These are phyloP conservation scores for Meloe dianella DNA, from an alignment of 2,888 invertebrate species.

Conservation along the genomic window DNA sequence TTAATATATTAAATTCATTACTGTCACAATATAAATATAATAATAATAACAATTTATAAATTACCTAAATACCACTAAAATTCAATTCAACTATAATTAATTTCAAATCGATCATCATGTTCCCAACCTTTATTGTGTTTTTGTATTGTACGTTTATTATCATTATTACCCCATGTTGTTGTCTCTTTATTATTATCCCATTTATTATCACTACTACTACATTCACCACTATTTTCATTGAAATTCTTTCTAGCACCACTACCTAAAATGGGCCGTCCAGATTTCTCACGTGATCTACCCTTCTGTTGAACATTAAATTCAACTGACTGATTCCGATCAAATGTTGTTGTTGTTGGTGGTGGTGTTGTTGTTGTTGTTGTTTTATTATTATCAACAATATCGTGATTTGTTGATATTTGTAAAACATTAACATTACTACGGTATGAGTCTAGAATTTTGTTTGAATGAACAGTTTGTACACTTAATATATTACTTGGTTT, in stretches of 20 bases:
- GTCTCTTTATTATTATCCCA: constrained; percentile 36
- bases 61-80: no score
- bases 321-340: neutral
- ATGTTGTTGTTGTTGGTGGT: neutral
- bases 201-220: constrained; percentile 37
- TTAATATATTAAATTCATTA: neutral
- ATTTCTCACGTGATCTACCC: constrained; percentile 33
- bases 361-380: neutral
- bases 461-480: constrained; percentile 51
- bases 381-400: constrained; percentile 13
- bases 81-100: constrained; percentile 52
- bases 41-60: neutral
- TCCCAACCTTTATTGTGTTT: constrained; percentile 54
- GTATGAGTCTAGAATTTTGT: constrained; percentile 50
- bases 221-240: constrained; percentile 33
- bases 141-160: constrained; percentile 25
- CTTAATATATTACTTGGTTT: constrained; percentile 47
- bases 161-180: constrained; percentile 28
- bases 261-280: constrained; percentile 55
- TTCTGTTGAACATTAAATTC: neutral
- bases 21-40: neutral
- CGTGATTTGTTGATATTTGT: constrained; percentile 42
- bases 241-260: constrained; percentile 51
- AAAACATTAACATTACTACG: constrained; percentile 55
- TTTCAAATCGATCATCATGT: constrained; percentile 57